Evolutionary conservation across 2,797 vertebrate genomes (phyloP), one percentile per base, ranked within the genome.

Genomic region (Xenops minutus): DNA sequence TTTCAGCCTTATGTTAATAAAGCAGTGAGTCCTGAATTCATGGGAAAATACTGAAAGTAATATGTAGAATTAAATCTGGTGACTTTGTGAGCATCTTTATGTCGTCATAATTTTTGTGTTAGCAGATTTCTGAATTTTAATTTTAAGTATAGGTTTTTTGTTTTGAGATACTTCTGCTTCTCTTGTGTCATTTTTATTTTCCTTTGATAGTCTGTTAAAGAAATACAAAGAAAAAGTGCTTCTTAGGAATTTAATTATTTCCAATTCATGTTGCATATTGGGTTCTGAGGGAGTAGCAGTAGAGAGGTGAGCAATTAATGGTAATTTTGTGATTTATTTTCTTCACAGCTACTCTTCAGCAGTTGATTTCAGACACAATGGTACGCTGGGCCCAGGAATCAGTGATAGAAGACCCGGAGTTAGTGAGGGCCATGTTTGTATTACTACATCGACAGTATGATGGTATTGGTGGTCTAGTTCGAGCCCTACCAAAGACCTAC

Each of bases 321-420:
- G 19, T 56, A 52, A 58, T 78, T 37, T 56, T 85, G 44, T 71
- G 34, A 37, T 93, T 7, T 79, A 3, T 89, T 92, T 63, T 77
- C 51, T 85, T 75, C 54, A 29, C 96, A 99, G 99, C 98, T 80
- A 99, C 98, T 5, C 98, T 99, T 26, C 99, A 99, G 97, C 99
- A 99, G 95, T 41, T 99, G 93, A 99, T 99, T 75, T 99, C 99
- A 2, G 98, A 99, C 61, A 99, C 99, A 0, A 99, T 99, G 99
- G 99, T 99, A 21, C 99, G 99, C 59, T 99, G 99, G 99, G 99
- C 99, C 55, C 99, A 99, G 96, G 99, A 99, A 96, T 99, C 99
- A 0, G 98, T 99, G 26, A 99, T 99, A 32, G 99, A 99, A 94
- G 99, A 99, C 92, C 99, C 99, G 0, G 99, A 99, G 84, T 95